Base-by-base conservation (phyloP, 2,888 invertebrate species). In the Amphiduros pacificus region DNA sequence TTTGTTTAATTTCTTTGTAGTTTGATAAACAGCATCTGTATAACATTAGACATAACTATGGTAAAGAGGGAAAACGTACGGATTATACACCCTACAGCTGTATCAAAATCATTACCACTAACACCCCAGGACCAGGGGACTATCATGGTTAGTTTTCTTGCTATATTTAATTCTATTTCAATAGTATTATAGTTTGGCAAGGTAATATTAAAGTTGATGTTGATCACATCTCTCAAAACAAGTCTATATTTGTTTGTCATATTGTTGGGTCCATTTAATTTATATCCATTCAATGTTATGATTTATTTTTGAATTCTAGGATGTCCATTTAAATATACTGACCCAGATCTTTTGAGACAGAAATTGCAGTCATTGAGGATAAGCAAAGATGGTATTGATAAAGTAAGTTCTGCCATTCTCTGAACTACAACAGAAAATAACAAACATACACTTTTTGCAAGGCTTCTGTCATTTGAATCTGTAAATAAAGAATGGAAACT, bases 1-100 rank as follows among this genome's bases (percentile, higher is more conserved):
- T 44, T 17, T 11, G 6, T 17, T 44, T 44, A 5, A 5, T 29
- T 44, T 36, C 41, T 36, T 72, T 78, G 31, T 79, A 92, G 86
- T 99, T 98, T 86, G 92, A 95, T 60, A 97, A 96, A 79, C 87
- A 89, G 68, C 94, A 99, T 84, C 86, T 91, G 1, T 99, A 99
- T 81, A 89, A 88, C 77, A 89, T 99, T 56, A 88, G 94, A 26
- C 95, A 97, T 83, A 91, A 90, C 79, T 99, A 93, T 85, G 99
- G 99, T 27, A 93, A 94, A 84, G 96, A 93, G 79, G 99, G 99
- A 1, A 92, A 90, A 71, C 89, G 91, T 80, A 88, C 88, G 2
- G 91, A 92, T 78, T 97, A 94, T 78, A 89, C 92, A 0, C 94
- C 98, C 0, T 91, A 91, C 74, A 81, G 83, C 73, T 99, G 99